These are phyloP conservation scores for Choloepus hoffmanni DNA, from an alignment of 2,113 vertebrate species.

Conservation along the genomic window DNA sequence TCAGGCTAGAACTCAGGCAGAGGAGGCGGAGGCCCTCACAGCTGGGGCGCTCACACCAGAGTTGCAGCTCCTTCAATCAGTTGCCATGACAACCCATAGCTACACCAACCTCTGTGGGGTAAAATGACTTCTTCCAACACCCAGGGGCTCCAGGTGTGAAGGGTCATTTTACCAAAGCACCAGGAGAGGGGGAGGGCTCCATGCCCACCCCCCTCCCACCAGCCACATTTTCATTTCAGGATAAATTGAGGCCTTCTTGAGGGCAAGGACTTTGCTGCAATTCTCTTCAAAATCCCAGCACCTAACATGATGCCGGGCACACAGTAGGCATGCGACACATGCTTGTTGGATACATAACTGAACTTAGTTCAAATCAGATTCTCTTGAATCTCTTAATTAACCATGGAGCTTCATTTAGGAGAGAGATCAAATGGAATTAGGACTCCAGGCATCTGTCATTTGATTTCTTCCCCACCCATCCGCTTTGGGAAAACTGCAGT, in stretches of 20 bases:
- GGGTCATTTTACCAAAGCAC: background rate
- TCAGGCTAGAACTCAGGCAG: background rate
- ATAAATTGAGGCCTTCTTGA: background rate
- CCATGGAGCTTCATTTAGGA: constrained; percentile 2
- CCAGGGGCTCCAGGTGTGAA: background rate
- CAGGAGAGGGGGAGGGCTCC: background rate
- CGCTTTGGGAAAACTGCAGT: background rate
- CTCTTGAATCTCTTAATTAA: background rate
- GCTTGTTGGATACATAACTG: background rate
- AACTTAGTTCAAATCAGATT: background rate
- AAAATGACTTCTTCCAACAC: constrained; percentile 36
- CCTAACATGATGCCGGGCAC: background rate
- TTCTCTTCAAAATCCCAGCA: background rate
- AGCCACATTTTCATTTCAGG: background rate
- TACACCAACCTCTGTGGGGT: constrained; percentile 6
- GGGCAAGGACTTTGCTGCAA: background rate
- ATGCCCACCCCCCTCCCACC: background rate
- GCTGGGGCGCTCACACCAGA: background rate
- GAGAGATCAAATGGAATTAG: background rate
- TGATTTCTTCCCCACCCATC: background rate
- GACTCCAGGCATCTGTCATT: background rate
- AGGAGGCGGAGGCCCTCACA: constrained; percentile 4
- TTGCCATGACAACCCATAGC: constrained; percentile 62
- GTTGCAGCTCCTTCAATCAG: constrained; percentile 47
- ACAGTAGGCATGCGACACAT: background rate